phyloP scores from a whole-genome alignment of 2,888 invertebrate species.

The Spicauda simplicius region DNA sequence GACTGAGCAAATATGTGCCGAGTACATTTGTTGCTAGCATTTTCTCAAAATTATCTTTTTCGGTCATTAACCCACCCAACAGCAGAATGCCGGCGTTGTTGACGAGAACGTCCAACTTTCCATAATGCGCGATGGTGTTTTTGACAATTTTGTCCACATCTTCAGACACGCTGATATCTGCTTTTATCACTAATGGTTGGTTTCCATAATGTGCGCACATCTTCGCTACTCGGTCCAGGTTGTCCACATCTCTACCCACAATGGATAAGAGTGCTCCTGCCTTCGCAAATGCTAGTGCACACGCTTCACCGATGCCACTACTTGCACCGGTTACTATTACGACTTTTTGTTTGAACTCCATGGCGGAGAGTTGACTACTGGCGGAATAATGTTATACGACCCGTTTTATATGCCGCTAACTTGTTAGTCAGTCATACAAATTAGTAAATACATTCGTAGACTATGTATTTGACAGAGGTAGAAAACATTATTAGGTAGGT shows the following conservation, averaged over 20 bases:
- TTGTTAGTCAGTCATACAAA: background rate
- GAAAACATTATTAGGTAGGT: no score
- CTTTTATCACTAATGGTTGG: conserved; percentile 57
- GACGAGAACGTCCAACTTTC: conserved; percentile 65
- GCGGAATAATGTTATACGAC: background rate
- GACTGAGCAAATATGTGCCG: conserved; percentile 61
- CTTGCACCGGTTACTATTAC: conserved; percentile 72
- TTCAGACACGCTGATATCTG: conserved; percentile 61
- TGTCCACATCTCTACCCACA: conserved; percentile 63
- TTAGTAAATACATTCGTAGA: background rate
- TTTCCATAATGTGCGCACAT: conserved; percentile 56
- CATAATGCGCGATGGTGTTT: conserved; percentile 56
- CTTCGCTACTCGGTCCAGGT: conserved; percentile 56
- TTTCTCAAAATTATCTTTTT: conserved; percentile 56
- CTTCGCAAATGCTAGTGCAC: conserved; percentile 63
- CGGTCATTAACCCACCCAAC: conserved; percentile 50
- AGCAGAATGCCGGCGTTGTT: conserved; percentile 67
- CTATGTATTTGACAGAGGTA: background rate
- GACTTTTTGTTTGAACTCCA: conserved; percentile 70
- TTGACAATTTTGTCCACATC: conserved; percentile 60
- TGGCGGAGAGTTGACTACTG: conserved; percentile 49
- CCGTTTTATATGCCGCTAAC: background rate
- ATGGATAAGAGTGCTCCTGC: conserved; percentile 59
- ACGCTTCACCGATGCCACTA: conserved; percentile 70
- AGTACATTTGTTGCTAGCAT: conserved; percentile 66